Base-by-base conservation (phyloP, 2,888 invertebrate genomes). In the Cerceris rybyensis region DNA sequence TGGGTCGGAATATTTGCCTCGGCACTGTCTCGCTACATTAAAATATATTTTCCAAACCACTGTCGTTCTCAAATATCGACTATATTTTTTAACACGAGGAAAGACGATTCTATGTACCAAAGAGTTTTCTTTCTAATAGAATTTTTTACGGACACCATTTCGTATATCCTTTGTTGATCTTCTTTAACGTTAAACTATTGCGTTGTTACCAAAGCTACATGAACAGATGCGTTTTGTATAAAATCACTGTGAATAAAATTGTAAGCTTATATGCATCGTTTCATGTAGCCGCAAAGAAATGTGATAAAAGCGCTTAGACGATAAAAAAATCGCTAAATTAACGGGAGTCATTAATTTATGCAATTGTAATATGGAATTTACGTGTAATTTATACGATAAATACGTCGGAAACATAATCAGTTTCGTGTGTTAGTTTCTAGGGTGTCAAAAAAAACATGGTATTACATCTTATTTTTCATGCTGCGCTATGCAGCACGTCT, bases 241-340 rank as follows among this genome's bases (percentile, higher is more conserved):
- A 28, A 76, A 84, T 75, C 57, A 60, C 58, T 80, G 75, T 80
- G 70, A 76, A 80, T 74, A 80, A 80, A 73, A 77, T 52, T 70
- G 49, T 72, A 81, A 66, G 11, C 42, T 17, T 50, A 17, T 65
- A 7, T 57, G 73, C 70, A 77, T 77, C 76, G 58, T 46, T 76
- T 77, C 66, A 84, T 69, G 72, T 74, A 80, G 82, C 73, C 42
- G 11, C 43, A 46, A 28, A 46, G 63, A 46, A 81, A 84, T 83
- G 85, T 84, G 79, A 84, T 84, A 84, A 75, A 75, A 61, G 17
- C 67, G 70, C 46, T 79, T 75, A 70, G 64, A 71, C 57, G 65
- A 75, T 70, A 63, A 73, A 64, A 28, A 28, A 28, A 28, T n/a
- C n/a, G 14, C 66, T 65, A 71, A 63, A 64, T 67, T 71, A 65